Conservation (phyloP, 2,888 invertebrate species). For the Zele albiditarsus region DNA sequence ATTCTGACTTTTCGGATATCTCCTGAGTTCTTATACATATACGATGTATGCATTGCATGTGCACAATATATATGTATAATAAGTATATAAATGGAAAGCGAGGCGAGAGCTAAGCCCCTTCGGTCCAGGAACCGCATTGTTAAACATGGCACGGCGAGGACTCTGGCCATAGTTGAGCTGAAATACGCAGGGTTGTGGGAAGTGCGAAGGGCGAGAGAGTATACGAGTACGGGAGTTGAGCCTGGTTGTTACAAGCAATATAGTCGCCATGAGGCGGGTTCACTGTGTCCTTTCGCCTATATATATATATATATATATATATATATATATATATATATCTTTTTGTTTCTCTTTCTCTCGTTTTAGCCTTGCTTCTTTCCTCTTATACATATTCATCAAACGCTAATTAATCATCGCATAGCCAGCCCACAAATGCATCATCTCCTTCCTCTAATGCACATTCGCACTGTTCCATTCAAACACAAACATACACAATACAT, state of each 20-base stretch:
- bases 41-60: no score
- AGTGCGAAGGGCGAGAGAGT: conserved; percentile 29
- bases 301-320: conserved; percentile 13
- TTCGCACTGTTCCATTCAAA: conserved; percentile 25
- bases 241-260: conserved; percentile 44
- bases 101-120: conserved; percentile 36
- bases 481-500: conserved; percentile 5
- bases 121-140: conserved; percentile 58
- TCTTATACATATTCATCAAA: conserved; percentile 73
- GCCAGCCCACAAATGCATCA: conserved; percentile 58
- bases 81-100: background rate
- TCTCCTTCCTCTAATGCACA: conserved; percentile 28
- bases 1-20: background rate
- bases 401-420: conserved; percentile 72
- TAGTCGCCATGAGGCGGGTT: conserved; percentile 37
- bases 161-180: conserved; percentile 55
- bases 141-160: conserved; percentile 61
- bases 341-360: conserved; percentile 27
- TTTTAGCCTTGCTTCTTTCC: conserved; percentile 52
- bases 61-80: background rate
- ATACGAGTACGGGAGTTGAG: conserved; percentile 35
- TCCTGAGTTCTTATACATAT: background rate
- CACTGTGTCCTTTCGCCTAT: conserved; percentile 16
- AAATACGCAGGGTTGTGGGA: conserved; percentile 43
- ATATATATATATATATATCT: conserved; percentile 6